Conservation (phyloP, 2,797 vertebrate genomes). For the Falco novaeseelandiae region DNA sequence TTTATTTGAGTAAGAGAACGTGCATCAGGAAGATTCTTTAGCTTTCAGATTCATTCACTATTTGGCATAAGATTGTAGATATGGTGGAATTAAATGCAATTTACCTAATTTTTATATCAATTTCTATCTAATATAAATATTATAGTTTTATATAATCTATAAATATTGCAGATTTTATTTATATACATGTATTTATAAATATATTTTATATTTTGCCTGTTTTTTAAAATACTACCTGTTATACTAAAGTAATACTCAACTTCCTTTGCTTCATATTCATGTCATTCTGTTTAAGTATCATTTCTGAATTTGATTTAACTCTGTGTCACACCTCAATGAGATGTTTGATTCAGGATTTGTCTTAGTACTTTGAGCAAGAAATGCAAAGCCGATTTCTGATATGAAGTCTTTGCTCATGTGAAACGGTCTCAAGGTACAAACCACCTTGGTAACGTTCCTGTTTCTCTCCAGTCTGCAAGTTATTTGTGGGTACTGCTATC, state of each 20-base stretch:
- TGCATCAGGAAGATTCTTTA: background rate
- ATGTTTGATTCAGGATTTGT: background rate
- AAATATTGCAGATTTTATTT: too few relatives aligned
- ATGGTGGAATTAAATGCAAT: background rate
- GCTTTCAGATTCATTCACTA: background rate
- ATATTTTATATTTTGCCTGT: too few relatives aligned
- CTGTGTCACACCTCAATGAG: background rate
- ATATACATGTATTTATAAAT: too few relatives aligned
- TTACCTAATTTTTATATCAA: background rate
- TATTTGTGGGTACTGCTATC: background rate
- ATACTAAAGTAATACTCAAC: background rate
- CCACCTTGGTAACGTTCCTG: background rate
- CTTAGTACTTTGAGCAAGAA: background rate
- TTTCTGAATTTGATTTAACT: background rate
- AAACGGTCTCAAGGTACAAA: background rate
- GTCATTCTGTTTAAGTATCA: background rate
- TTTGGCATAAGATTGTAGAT: background rate
- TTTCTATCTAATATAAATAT: too few relatives aligned
- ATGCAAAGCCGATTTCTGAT: background rate
- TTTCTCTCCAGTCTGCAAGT: background rate
- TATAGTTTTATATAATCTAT: too few relatives aligned
- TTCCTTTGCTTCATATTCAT: background rate
- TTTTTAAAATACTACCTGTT: background rate
- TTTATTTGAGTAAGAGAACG: background rate
- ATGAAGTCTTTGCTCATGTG: background rate